Conservation (phyloP, 2,888 invertebrate species). For the Cancer borealis region DNA sequence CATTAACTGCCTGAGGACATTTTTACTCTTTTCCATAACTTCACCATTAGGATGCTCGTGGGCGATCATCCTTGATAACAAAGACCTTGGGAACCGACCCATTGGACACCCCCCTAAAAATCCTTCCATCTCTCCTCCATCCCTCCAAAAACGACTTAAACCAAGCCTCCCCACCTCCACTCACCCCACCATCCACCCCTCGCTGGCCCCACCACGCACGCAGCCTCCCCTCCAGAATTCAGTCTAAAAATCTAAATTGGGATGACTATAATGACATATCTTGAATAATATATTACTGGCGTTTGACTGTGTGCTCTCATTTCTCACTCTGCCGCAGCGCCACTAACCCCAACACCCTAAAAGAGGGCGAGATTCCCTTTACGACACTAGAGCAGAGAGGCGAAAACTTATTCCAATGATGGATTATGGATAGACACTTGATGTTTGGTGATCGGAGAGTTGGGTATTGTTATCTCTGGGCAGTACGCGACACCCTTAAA, state of each 20-base stretch:
- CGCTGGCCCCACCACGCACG: conserved; percentile 14
- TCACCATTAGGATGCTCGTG: conserved; percentile 67
- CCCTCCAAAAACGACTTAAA: neutral
- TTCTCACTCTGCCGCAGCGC: conserved; percentile 65
- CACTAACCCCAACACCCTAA: conserved; percentile 38
- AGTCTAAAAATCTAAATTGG: conserved; percentile 75
- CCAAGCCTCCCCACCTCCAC: neutral
- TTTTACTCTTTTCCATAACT: conserved; percentile 72
- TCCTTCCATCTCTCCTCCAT: neutral
- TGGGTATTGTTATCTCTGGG: conserved; percentile 76
- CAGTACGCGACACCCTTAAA: conserved; percentile 75
- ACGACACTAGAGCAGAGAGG: neutral
- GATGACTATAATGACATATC: conserved; percentile 73
- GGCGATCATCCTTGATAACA: conserved; percentile 67
- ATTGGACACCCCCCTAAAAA: conserved; percentile 29
- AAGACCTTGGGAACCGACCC: conserved; percentile 64
- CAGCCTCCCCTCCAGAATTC: conserved; percentile 60
- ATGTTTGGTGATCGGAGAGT: conserved; percentile 61
- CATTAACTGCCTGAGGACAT: conserved; percentile 68
- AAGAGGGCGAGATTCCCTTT: conserved; percentile 39
- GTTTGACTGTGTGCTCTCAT: conserved; percentile 74
- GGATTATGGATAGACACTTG: conserved; percentile 65
- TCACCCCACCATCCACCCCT: conserved; percentile 1
- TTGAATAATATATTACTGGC: conserved; percentile 76
- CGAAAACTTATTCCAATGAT: neutral